Percentiles rank a stretch among this genome's conserved stretches.
Evolutionary conservation across 2,113 vertebrate species (phyloP).

Genomic region (Prietella phreatophila): DNA sequence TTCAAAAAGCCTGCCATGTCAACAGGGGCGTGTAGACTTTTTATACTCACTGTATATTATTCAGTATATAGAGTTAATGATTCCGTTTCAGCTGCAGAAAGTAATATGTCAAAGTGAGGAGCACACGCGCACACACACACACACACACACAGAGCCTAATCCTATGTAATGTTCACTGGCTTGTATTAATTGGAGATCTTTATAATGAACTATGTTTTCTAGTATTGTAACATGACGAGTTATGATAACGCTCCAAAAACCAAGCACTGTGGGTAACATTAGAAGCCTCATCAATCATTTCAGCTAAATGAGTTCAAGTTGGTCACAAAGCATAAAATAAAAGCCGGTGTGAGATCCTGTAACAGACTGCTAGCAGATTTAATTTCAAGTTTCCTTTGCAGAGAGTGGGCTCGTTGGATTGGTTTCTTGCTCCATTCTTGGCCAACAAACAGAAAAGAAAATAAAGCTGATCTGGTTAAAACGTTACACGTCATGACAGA

Average conservation of each 20-base stretch:
- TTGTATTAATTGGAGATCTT: slow-evolving; percentile 40
- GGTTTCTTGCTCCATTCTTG: slow-evolving; percentile 52
- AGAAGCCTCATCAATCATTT: slow-evolving; percentile 12
- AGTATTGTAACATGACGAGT: neutral
- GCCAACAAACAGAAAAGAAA: slow-evolving; percentile 48
- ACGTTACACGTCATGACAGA: slow-evolving; percentile 50
- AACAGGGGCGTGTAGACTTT: too few relatives aligned
- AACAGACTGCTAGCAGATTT: slow-evolving; percentile 21
- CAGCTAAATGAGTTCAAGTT: slow-evolving; percentile 29
- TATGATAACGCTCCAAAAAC: neutral
- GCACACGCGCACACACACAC: slow-evolving; percentile 8
- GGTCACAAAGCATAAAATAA: slow-evolving; percentile 33
- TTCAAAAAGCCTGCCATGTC: too few relatives aligned
- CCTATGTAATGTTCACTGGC: slow-evolving; percentile 42
- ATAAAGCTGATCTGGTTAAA: slow-evolving; percentile 42
- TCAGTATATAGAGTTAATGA: neutral
- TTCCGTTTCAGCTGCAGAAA: neutral
- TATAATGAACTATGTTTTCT: neutral
- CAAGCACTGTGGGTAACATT: slow-evolving; percentile 1
- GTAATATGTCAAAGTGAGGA: neutral
- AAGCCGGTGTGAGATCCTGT: slow-evolving; percentile 27
- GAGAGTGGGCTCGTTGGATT: slow-evolving; percentile 7
- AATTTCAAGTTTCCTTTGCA: neutral
- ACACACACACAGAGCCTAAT: slow-evolving; percentile 35
- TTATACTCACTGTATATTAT: neutral